Conservation (phyloP, 1,140 invertebrate genomes). For the Armadillidium nasatum region DNA sequence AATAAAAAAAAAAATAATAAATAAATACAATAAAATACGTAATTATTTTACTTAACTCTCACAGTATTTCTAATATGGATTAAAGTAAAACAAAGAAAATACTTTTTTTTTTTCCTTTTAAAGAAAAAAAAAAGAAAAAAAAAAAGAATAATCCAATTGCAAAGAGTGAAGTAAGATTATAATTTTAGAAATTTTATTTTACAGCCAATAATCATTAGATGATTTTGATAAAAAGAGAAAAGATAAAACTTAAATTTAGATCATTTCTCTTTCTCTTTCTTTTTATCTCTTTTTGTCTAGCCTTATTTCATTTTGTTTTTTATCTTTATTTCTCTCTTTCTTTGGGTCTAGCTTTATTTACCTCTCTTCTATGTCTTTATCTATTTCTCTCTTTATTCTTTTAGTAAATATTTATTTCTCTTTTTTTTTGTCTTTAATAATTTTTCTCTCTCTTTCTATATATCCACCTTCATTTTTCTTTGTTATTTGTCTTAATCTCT, state of each 20-base stretch:
- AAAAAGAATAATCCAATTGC: not conserved
- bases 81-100: not conserved
- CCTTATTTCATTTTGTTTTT: no score
- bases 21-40: not conserved
- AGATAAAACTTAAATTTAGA: constrained; percentile 8
- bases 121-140: no score
- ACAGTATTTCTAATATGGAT: not conserved
- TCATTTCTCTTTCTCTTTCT: not conserved
- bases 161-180: not conserved
- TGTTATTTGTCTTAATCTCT: no score
- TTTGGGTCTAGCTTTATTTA: no score
- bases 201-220: constrained; percentile 8
- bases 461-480: no score
- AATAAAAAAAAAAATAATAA: not conserved
- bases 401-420: no score
- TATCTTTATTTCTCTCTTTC: no score
- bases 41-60: not conserved
- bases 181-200: constrained; percentile 13
- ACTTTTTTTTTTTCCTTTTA: not conserved
- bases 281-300: no score
- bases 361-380: no score
- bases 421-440: no score
- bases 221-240: constrained; percentile 3
- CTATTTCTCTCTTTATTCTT: no score
- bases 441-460: no score